These are phyloP conservation scores for Sphenopsis melanotis DNA, from an alignment of 2,797 vertebrate genomes.

Conservation along the genomic window DNA sequence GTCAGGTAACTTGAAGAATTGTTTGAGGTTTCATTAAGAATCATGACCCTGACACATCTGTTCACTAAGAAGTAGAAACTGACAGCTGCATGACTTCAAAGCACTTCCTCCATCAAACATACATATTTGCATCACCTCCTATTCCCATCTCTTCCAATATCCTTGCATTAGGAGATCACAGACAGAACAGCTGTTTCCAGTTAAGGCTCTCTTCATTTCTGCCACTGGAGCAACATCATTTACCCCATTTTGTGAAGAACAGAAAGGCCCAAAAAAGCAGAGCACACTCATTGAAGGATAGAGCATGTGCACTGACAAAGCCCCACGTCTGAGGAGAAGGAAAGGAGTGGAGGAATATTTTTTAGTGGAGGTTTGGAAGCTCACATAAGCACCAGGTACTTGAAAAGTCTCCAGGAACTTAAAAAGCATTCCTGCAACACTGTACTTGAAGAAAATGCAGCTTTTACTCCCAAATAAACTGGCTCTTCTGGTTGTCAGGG, in stretches of 20 bases:
- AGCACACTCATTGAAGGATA: background rate
- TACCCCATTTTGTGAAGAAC: background rate
- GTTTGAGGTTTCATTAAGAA: slow-evolving; percentile 16
- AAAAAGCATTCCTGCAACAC: background rate
- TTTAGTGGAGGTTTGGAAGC: background rate
- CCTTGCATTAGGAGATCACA: slow-evolving; percentile 34
- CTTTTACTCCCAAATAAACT: background rate
- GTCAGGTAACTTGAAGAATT: background rate
- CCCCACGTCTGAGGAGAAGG: background rate
- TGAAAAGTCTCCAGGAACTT: background rate
- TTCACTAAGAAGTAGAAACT: slow-evolving; percentile 22
- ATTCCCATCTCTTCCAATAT: slow-evolving; percentile 29
- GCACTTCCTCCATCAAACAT: slow-evolving; percentile 26
- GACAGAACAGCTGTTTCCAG: slow-evolving; percentile 36
- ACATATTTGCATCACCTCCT: background rate
- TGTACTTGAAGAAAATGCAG: background rate
- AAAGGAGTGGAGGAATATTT: background rate
- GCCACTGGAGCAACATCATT: background rate
- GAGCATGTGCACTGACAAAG: background rate
- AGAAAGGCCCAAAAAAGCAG: background rate
- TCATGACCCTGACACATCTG: slow-evolving; percentile 29
- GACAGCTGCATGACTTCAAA: slow-evolving; percentile 65
- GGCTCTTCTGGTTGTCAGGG: background rate
- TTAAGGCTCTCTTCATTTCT: slow-evolving; percentile 6
- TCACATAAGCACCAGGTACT: background rate